Percentiles rank a stretch among this genome's conserved stretches.
phyloP scores from a whole-genome alignment of 2,888 invertebrate genomes.

The Tiphia femorata region DNA sequence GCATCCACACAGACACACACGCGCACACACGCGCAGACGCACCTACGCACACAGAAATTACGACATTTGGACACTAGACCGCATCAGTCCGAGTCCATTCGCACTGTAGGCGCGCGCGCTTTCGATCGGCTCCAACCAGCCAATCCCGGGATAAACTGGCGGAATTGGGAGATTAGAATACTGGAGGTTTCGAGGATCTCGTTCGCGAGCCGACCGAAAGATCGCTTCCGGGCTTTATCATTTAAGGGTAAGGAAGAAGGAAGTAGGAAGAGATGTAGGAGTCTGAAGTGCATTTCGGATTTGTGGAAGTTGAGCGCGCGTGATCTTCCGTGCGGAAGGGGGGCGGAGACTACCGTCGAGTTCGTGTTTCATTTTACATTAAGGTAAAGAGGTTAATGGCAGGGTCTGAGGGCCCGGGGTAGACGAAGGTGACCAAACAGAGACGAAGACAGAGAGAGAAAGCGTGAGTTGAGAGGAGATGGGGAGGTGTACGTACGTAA shows the following conservation, averaged over 20 bases:
- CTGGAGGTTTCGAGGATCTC: background rate
- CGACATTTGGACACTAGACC: background rate
- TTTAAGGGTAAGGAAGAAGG: background rate
- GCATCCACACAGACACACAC: background rate
- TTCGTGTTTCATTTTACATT: slow-evolving; percentile 15
- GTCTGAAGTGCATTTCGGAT: too few relatives aligned
- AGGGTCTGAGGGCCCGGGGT: background rate
- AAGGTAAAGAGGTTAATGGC: slow-evolving; percentile 30
- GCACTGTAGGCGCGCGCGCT: too few relatives aligned
- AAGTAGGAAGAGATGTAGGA: background rate
- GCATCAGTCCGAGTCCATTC: too few relatives aligned
- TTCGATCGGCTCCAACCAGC: too few relatives aligned
- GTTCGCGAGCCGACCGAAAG: too few relatives aligned
- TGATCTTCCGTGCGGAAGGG: background rate
- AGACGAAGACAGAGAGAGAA: background rate
- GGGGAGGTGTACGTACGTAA: slow-evolving; percentile 14
- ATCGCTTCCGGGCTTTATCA: too few relatives aligned
- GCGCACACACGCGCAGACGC: background rate
- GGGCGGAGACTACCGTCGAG: background rate
- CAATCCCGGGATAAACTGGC: background rate
- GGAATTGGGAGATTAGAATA: background rate
- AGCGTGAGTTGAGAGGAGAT: background rate
- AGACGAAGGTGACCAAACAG: too few relatives aligned
- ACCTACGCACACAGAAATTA: background rate
- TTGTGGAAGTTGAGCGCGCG: too few relatives aligned